Percentiles rank a stretch among this genome's conserved stretches.
Evolutionary conservation across 1,140 invertebrate genomes (phyloP).

Genomic region (Drosophila guanche): DNA sequence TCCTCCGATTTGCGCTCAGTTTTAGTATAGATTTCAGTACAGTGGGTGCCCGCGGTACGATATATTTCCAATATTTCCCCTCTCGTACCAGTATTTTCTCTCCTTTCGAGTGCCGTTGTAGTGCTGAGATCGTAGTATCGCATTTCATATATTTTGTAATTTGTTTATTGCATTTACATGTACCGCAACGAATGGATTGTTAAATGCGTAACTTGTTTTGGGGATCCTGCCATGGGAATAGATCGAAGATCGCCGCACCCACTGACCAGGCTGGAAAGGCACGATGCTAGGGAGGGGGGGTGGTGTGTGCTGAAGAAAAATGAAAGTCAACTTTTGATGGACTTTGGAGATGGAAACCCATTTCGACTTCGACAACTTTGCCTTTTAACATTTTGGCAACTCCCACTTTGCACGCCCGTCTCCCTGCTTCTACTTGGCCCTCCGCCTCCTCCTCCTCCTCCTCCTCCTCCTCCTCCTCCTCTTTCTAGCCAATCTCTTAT

Average conservation of each 20-base stretch:
- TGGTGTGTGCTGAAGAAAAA: conserved; percentile 26
- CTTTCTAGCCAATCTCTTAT: conserved; percentile 25
- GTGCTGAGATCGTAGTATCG: conserved; percentile 31
- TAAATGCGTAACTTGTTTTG: not conserved
- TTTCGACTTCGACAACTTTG: conserved; percentile 57
- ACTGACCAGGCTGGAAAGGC: conserved; percentile 1
- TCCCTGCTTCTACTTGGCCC: no score
- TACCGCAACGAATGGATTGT: not conserved
- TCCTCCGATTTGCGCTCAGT: conserved; percentile 11
- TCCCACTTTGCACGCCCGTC: no score
- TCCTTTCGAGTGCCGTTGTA: conserved; percentile 1
- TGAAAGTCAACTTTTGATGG: conserved; percentile 49
- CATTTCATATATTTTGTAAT: conserved; percentile 38
- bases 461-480: no score
- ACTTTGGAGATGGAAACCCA: conserved; percentile 33
- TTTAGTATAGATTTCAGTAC: conserved; percentile 30
- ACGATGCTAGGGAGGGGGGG: not conserved
- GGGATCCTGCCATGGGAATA: conserved; percentile 12
- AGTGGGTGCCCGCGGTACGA: conserved; percentile 1
- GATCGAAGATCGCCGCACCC: conserved; percentile 26
- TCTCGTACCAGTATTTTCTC: not conserved
- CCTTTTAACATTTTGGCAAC: conserved; percentile 42
- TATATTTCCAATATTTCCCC: not conserved
- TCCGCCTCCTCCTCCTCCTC: no score
- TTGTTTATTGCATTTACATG: conserved; percentile 21